Base-by-base conservation (phyloP, 2,113 vertebrate genomes). In the Heterotis niloticus region DNA sequence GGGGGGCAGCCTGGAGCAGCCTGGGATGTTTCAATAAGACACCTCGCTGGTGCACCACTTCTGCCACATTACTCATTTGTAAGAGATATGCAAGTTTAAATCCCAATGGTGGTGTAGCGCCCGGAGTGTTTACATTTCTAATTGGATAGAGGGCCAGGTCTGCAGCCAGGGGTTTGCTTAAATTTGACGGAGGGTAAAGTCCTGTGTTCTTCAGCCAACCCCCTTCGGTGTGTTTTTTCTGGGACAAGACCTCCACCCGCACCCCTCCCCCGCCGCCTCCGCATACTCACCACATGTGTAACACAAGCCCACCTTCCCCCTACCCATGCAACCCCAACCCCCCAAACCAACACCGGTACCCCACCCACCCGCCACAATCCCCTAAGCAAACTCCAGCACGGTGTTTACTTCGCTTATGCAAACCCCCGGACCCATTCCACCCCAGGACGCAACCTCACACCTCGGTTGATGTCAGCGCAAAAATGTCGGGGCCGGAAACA, bases 101-200 rank as follows among this genome's bases (percentile, higher is more conserved):
- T 97, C 96, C 96, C 97, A 86, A 57, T 71, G 93, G 96, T 90
- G 90, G 86, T 86, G 91, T 93, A 88, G 94, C 96, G 95, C 94
- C 89, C 93, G 94, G 93, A 93, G 92, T 96, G 94, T 98, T 98
- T 96, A 96, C 94, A 93, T 94, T 95, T 93, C 94, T 96, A 96
- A 98, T 97, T 96, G 96, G 95, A 94, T 87, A 77, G 91, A 90
- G 93, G 92, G 92, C 90, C 92, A 91, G 84, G 76, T 82, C 85
- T 88, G 84, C 83, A 89, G 89, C 90, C 88, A 86, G 88, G 88
- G 90, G 88, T 90, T 89, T 18, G 60, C 83, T 0, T 0, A 59
- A 65, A 75, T 86, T 23, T 84, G 79, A 84, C 87, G 85, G 69
- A 87, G 51, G 69, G 69, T 34, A 72, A 54, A 13, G 11, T 72